Evolutionary conservation across 2,888 invertebrate genomes (phyloP).

Genomic region (Habrosyne pyritoides): DNA sequence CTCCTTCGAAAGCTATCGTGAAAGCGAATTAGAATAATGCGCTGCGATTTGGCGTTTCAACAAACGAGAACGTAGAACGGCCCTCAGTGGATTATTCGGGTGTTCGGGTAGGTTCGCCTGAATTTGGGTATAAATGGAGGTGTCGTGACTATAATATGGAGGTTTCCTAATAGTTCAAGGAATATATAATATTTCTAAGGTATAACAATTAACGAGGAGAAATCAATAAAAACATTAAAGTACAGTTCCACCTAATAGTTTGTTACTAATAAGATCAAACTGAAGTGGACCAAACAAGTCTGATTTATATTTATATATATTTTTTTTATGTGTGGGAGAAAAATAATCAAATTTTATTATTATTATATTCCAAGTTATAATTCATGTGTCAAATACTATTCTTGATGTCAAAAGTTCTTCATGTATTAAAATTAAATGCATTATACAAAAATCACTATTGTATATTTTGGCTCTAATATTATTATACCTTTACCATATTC

Average conservation of each 20-base stretch:
- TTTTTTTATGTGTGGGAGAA: no score
- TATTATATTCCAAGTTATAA: no score
- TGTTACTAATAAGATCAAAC: no score
- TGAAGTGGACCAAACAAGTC: no score
- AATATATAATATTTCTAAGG: slow-evolving; percentile 19
- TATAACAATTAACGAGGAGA: slow-evolving; percentile 39
- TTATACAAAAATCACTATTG: slow-evolving; percentile 17
- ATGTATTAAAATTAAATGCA: slow-evolving; percentile 8
- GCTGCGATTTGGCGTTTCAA: slow-evolving; percentile 80
- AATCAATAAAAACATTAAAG: not conserved
- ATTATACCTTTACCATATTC: not conserved
- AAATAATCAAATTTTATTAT: no score
- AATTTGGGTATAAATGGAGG: slow-evolving; percentile 78
- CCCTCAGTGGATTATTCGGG: slow-evolving; percentile 79
- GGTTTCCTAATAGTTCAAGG: slow-evolving; percentile 44
- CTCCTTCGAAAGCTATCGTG: slow-evolving; percentile 79
- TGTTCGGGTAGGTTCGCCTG: slow-evolving; percentile 64
- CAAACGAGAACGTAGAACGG: slow-evolving; percentile 76
- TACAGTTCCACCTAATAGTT: not conserved
- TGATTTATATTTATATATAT: no score
- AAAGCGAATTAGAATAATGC: slow-evolving; percentile 82
- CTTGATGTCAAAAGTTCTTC: not conserved
- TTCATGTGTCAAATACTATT: not conserved
- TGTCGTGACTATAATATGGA: slow-evolving; percentile 57
- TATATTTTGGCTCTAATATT: not conserved